Conservation (phyloP, 2,113 vertebrate genomes). For the Hoplias malabaricus region DNA sequence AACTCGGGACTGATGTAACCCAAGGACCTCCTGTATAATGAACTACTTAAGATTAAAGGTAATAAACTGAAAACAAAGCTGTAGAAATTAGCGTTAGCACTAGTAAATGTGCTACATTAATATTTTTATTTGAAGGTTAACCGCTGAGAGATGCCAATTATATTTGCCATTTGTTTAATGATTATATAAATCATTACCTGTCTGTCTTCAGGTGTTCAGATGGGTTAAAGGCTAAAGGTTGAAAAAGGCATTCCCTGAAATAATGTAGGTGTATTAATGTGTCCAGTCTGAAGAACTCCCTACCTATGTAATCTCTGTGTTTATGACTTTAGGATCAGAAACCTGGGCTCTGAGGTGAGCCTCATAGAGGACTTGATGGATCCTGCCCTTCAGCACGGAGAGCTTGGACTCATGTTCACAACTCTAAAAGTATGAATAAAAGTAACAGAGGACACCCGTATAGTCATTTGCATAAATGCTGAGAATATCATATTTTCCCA, state of each 20-base stretch:
- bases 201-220: too few relatives aligned
- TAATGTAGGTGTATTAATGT: not conserved
- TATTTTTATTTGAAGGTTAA: too few relatives aligned
- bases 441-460: not conserved
- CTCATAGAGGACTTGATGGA: constrained; percentile 97
- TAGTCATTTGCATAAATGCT: not conserved
- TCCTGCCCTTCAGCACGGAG: constrained; percentile 89
- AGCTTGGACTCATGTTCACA: constrained; percentile 96
- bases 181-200: too few relatives aligned
- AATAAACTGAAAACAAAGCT: too few relatives aligned
- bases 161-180: too few relatives aligned
- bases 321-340: constrained; percentile 81
- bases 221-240: not conserved
- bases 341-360: constrained; percentile 91
- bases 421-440: constrained; percentile 83
- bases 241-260: not conserved
- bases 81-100: too few relatives aligned
- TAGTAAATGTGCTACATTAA: too few relatives aligned
- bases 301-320: not conserved
- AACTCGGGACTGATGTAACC: too few relatives aligned
- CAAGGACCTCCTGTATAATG: too few relatives aligned
- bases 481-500: not conserved
- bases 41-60: too few relatives aligned
- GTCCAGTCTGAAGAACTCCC: not conserved
- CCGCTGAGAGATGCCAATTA: too few relatives aligned